A percentile compares a stretch with the other conserved stretches of the same genome.
These are phyloP conservation scores for Gymnothorax javanicus DNA, from an alignment of 2,797 vertebrate genomes.

Conservation along the genomic window DNA sequence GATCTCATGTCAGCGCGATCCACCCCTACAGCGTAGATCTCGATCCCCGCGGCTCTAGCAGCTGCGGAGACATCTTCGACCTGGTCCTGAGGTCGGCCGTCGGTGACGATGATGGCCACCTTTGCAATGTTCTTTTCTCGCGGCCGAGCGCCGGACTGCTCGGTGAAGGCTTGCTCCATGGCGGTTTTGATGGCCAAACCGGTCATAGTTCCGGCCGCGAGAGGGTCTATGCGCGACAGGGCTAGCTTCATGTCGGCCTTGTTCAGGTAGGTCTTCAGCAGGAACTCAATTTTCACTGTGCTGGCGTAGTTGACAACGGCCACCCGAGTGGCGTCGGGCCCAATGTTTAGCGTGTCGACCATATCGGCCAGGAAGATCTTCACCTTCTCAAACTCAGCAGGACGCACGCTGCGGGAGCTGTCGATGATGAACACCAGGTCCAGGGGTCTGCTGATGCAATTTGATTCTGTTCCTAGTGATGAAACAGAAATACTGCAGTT, in stretches of 20 bases:
- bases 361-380: constrained; percentile 84
- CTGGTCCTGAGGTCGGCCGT: constrained; percentile 89
- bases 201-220: constrained; percentile 94
- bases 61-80: constrained; percentile 81
- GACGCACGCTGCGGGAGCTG: constrained; percentile 90
- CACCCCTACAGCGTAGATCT: constrained; percentile 90
- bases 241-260: constrained; percentile 82
- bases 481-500: constrained; percentile 11
- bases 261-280: constrained; percentile 76
- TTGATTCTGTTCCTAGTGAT: constrained; percentile 52
- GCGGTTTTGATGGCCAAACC: constrained; percentile 88
- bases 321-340: constrained; percentile 75
- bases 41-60: constrained; percentile 80
- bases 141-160: constrained; percentile 77
- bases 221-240: constrained; percentile 76
- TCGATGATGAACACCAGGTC: constrained; percentile 93
- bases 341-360: constrained; percentile 84
- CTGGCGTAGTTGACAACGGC: constrained; percentile 91
- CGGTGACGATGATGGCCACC: constrained; percentile 89
- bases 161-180: constrained; percentile 81
- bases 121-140: constrained; percentile 76
- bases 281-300: constrained; percentile 87
- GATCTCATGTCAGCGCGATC: constrained; percentile 85
- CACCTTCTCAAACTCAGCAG: constrained; percentile 88
- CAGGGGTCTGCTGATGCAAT: constrained; percentile 84